These are phyloP conservation scores for Takifugu ocellatus DNA, from an alignment of 2,797 vertebrate species.

Conservation along the genomic window DNA sequence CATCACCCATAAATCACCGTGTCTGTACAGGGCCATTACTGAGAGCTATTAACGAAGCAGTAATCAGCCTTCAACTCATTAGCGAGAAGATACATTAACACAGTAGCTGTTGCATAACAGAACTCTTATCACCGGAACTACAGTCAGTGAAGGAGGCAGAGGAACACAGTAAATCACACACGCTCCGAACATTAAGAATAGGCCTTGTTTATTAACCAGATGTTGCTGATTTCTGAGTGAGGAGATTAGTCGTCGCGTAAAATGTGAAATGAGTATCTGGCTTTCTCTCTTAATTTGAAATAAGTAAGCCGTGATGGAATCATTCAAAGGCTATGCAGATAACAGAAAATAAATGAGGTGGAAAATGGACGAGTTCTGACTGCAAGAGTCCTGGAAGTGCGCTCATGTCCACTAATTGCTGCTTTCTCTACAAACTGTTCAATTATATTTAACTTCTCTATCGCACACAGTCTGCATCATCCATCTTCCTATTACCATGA, in stretches of 20 bases:
- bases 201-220: background rate
- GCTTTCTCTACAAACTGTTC: slow-evolving; percentile 20
- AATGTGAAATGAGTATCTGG: too few relatives aligned
- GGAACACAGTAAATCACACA: slow-evolving; percentile 7
- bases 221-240: background rate
- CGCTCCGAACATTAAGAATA: background rate
- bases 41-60: slow-evolving; percentile 45
- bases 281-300: too few relatives aligned
- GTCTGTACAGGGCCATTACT: slow-evolving; percentile 46
- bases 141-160: slow-evolving; percentile 8
- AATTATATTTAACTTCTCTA: slow-evolving; percentile 37
- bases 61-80: slow-evolving; percentile 60
- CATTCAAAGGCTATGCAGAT: slow-evolving; percentile 7
- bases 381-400: slow-evolving; percentile 14
- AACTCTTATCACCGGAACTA: slow-evolving; percentile 27
- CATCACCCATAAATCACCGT: slow-evolving; percentile 51
- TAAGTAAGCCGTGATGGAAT: background rate
- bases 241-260: too few relatives aligned
- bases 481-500: slow-evolving; percentile 19
- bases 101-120: slow-evolving; percentile 29
- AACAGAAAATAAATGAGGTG: slow-evolving; percentile 46
- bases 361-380: slow-evolving; percentile 34
- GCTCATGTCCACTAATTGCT: background rate
- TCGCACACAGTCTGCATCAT: slow-evolving; percentile 43
- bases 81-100: slow-evolving; percentile 44